Evolutionary conservation across 2,888 invertebrate species (phyloP).

Genomic region (Volucella inanis): DNA sequence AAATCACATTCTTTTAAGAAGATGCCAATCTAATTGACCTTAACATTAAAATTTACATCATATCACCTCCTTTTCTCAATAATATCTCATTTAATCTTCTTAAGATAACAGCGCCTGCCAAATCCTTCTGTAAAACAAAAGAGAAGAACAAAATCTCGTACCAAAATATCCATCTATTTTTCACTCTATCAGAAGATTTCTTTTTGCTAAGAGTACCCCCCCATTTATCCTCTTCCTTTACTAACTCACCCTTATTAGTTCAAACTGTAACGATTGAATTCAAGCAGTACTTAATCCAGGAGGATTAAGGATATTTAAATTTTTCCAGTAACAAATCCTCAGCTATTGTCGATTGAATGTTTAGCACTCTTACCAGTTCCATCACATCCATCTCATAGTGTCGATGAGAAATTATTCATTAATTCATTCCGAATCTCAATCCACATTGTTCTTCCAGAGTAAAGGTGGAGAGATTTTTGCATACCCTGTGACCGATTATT

Average conservation of each 20-base stretch:
- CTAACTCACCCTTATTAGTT: slow-evolving; percentile 57
- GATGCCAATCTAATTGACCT: too few relatives aligned
- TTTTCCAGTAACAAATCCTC: slow-evolving; percentile 36
- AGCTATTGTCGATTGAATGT: slow-evolving; percentile 30
- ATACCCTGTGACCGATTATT: slow-evolving; percentile 52
- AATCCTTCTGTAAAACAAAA: slow-evolving; percentile 43
- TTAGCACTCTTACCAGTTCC: slow-evolving; percentile 24
- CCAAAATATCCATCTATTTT: slow-evolving; percentile 47
- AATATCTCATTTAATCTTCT: slow-evolving; percentile 58
- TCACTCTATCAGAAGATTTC: neutral
- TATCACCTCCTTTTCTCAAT: slow-evolving; percentile 28
- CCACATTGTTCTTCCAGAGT: slow-evolving; percentile 45
- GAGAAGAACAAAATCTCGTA: slow-evolving; percentile 34
- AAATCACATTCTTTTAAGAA: too few relatives aligned
- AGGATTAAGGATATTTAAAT: slow-evolving; percentile 73
- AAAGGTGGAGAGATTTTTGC: slow-evolving; percentile 9
- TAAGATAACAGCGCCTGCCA: slow-evolving; percentile 64
- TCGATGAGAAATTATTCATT: slow-evolving; percentile 54
- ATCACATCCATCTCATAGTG: slow-evolving; percentile 31
- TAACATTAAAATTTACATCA: neutral
- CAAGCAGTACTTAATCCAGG: slow-evolving; percentile 65
- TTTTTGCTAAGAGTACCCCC: slow-evolving; percentile 49
- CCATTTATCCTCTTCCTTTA: slow-evolving; percentile 9
- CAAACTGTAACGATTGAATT: slow-evolving; percentile 70
- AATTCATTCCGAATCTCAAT: slow-evolving; percentile 36